phyloP scores from a whole-genome alignment of 2,113 vertebrate genomes.

The Triplophysa dalaica region DNA sequence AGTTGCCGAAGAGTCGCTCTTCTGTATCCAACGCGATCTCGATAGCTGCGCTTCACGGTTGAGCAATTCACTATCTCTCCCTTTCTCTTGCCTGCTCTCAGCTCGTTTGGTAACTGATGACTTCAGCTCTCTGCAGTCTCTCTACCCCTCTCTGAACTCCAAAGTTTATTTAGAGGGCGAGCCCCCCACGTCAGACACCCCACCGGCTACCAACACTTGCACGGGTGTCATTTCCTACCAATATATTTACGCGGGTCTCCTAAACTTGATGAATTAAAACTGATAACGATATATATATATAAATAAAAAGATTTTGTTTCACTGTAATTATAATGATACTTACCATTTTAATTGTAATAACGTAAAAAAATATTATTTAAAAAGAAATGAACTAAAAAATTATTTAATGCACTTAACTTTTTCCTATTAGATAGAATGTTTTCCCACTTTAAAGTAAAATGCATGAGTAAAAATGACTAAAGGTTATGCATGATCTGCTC shows the following conservation, averaged over 20 bases:
- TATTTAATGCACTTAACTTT: not conserved
- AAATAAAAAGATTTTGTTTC: too few relatives aligned
- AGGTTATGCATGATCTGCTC: not conserved
- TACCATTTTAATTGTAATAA: too few relatives aligned
- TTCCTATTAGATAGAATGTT: not conserved
- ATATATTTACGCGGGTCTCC: too few relatives aligned
- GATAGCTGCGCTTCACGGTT: slow-evolving; percentile 42
- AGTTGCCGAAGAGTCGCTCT: not conserved
- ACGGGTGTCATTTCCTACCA: too few relatives aligned
- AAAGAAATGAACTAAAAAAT: not conserved
- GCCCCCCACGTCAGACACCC: slow-evolving; percentile 68
- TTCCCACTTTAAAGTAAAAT: too few relatives aligned
- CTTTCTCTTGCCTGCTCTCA: slow-evolving; percentile 58
- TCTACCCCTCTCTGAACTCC: slow-evolving; percentile 65
- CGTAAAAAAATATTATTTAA: too few relatives aligned
- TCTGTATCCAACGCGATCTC: slow-evolving; percentile 28
- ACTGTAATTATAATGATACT: too few relatives aligned
- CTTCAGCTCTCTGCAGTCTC: slow-evolving; percentile 70
- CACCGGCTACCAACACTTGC: slow-evolving; percentile 35
- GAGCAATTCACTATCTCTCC: slow-evolving; percentile 48
- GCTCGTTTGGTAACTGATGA: slow-evolving; percentile 70
- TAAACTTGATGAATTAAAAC: too few relatives aligned
- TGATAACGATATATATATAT: too few relatives aligned
- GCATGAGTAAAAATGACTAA: not conserved
- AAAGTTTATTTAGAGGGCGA: slow-evolving; percentile 82